phyloP scores from a whole-genome alignment of 1,140 invertebrate species.

The Polypedilum vanderplanki region DNA sequence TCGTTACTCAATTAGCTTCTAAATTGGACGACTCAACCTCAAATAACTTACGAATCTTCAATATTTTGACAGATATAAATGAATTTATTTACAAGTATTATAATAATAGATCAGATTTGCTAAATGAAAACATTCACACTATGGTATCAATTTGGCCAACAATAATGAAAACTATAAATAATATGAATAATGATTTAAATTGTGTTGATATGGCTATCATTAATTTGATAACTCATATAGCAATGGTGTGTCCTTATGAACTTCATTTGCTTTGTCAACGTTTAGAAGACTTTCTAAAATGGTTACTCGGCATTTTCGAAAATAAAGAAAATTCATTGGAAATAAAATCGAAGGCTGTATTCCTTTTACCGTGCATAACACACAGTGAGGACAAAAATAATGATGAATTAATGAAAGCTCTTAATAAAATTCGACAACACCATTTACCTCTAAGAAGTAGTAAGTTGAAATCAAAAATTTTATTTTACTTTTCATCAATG shows the following conservation, averaged over 20 bases:
- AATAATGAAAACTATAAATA: neutral
- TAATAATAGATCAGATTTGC: neutral
- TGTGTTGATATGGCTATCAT: slow-evolving; percentile 4
- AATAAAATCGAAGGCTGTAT: slow-evolving; percentile 27
- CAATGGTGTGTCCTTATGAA: slow-evolving; percentile 24
- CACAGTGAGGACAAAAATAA: neutral
- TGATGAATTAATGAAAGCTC: neutral
- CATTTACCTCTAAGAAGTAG: slow-evolving; percentile 30
- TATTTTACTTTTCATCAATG: no score
- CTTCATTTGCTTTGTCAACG: neutral
- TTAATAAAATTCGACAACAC: slow-evolving; percentile 25
- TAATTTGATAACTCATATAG: neutral
- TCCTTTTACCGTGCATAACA: slow-evolving; percentile 29
- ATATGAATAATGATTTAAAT: slow-evolving; percentile 20
- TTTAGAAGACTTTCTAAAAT: neutral
- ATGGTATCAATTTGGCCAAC: neutral
- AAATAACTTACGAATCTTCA: neutral
- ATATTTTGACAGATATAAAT: slow-evolving; percentile 26
- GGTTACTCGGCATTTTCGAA: neutral
- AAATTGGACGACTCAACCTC: neutral
- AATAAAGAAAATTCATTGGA: slow-evolving; percentile 25
- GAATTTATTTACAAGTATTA: slow-evolving; percentile 28
- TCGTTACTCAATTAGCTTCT: slow-evolving; percentile 32
- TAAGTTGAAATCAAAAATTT: no score
- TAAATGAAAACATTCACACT: neutral